Evolutionary conservation across 2,113 vertebrate genomes (phyloP), one percentile per base, ranked within the genome.

Genomic region (Colossoma macropomum): DNA sequence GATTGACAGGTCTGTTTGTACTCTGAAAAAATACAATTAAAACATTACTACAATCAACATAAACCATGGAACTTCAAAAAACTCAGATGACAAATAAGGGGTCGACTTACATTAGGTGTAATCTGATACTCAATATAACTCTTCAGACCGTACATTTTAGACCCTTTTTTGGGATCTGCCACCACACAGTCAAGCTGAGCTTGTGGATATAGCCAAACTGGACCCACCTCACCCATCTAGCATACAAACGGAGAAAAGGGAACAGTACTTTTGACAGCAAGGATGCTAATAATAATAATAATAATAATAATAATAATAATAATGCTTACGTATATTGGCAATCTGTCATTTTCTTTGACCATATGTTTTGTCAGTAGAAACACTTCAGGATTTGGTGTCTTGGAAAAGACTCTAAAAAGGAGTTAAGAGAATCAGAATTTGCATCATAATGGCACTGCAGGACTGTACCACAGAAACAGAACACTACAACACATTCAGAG

Each of bases 61-160:
- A 60, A 59, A 32, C 9, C 4, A 34, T 15, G 54, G 50, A 34
- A 56, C 1, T 1, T 66, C 12, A 74, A 11, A 7, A 56, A 69
- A 52, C 54, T 1, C 23, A 23, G 10, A 28, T 65, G 23, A 54
- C 3, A 77, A 32, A 16, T 5, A 54, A 8, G 11, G 19, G 28
- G 74, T 17, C 28, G 32, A 95, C 96, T 95, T 91, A 96, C 96
- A 16, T 93, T 96, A 75, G 95, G 94, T 9, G 95, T 96, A 50
- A 97, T 87, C 77, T 96, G 96, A 82, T 97, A 97, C 6, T 97
- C 96, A 50, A 96, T 97, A 90, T 96, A 97, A 90, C 96, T 97
- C 91, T 96, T 97, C 83, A 97, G 90, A 77, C 96, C 96, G 4
- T 97, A 96, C 95, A 96, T 95, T 91, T 97, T 97, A 77, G 95